Conservation (phyloP, 2,113 vertebrate genomes). For the Columbina picui region DNA sequence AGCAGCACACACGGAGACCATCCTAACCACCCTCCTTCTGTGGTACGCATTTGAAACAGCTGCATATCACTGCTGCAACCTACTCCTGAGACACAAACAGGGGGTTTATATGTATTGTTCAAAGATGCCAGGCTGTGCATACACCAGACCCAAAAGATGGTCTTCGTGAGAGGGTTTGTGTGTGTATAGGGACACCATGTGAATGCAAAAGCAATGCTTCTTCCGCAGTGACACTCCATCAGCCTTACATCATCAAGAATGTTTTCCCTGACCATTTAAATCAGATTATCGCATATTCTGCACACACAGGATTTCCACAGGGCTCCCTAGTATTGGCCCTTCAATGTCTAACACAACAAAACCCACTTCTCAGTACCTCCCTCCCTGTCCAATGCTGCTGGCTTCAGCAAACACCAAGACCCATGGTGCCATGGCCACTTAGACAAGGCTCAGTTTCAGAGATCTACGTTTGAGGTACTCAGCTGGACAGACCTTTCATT, state of each 20-base stretch:
- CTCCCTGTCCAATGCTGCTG: neutral
- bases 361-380: neutral
- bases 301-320: neutral
- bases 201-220: neutral
- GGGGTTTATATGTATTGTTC: fast-evolving
- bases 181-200: fast-evolving
- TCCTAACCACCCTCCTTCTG: neutral
- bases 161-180: fast-evolving
- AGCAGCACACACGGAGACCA: neutral
- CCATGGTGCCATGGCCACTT: fast-evolving
- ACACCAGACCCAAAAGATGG: neutral
- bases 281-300: neutral
- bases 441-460: neutral
- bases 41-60: fast-evolving
- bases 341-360: neutral
- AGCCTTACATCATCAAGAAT: neutral
- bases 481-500: neutral
- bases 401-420: neutral
- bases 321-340: neutral
- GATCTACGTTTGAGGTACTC: neutral
- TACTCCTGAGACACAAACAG: neutral
- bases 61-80: neutral
- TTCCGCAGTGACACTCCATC: neutral
- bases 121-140: neutral
- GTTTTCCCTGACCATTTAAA: neutral